These are phyloP conservation scores for Cotesia congregata DNA, from an alignment of 2,888 invertebrate species.

Conservation along the genomic window DNA sequence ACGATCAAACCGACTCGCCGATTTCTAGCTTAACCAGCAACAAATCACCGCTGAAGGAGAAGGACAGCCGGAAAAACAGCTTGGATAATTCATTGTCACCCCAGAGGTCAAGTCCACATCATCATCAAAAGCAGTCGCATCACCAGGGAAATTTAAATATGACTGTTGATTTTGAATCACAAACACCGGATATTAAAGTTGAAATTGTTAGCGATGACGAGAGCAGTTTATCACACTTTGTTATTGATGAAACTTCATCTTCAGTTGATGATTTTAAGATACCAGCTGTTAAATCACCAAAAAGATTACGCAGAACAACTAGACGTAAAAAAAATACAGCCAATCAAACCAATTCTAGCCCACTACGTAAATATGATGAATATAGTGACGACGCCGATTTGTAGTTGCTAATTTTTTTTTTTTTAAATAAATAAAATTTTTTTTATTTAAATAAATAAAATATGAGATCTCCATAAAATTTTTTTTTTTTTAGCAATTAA, in stretches of 20 bases:
- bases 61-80: conserved; percentile 33
- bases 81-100: neutral
- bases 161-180: conserved; percentile 11
- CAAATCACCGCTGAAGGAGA: conserved; percentile 45
- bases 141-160: conserved; percentile 40
- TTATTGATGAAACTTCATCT: conserved; percentile 35
- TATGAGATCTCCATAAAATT: neutral
- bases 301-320: conserved; percentile 34
- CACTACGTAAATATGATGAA: conserved; percentile 49
- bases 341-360: conserved; percentile 38
- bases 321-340: conserved; percentile 41
- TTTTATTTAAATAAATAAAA: conserved; percentile 1
- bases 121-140: conserved; percentile 8
- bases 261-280: conserved; percentile 49
- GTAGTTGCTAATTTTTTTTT: conserved; percentile 16
- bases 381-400: conserved; percentile 54
- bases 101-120: neutral
- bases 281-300: conserved; percentile 44
- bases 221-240: conserved; percentile 25
- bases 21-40: conserved; percentile 66
- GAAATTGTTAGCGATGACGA: conserved; percentile 47
- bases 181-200: conserved; percentile 32
- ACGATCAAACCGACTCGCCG: conserved; percentile 66
- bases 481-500: neutral
- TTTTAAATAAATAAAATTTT: no score